Base-by-base conservation (phyloP, 2,113 vertebrate species). In the Hydrolagus affinis region DNA sequence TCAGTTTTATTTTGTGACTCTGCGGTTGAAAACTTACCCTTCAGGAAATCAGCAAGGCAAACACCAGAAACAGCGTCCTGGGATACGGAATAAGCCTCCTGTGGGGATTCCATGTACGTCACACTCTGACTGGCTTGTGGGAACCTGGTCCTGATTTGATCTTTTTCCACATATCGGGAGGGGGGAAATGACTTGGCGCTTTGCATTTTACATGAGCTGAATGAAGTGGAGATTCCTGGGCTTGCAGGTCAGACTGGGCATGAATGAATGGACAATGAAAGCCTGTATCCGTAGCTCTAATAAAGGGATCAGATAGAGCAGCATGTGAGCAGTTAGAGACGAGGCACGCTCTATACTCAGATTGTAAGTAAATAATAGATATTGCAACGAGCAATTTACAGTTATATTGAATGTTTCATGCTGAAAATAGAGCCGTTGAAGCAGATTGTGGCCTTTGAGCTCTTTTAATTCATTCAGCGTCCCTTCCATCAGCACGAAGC, bases 391-490 rank as follows among this genome's bases (percentile, higher is more conserved):
- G 62, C 60, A 83, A 28, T 62, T 15, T 17, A 59, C 60, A 66
- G 78, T 83, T 21, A 64, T 9, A 68, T 66, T 66, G 60, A 83
- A 83, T 19, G 28, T 30, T 83, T 83, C 78, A 21, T 32, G 57
- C 15, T 3, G 17, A 9, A 28, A 83, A 66, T 64, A 17, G 28
- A 83, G 44, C 44, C 44, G 66, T 6, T 30, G 60, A 15, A 62
- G 25, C 6, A 66, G 10, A 59, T 66, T 83, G 62, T 83, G 17
- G 32, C 32, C 78, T 9, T 80, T 28, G 14, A 19, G 21, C n/a
- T 14, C 21, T 60, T 64, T 0, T 64, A 80, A 62, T 25, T 9
- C 8, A 44, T 44, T 80, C 17, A 11, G 14, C 3, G 60, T 80
- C 17, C 56, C 17, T 23, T 64, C 28, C 78, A 66, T 66, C 12